phyloP scores from a whole-genome alignment of 35 echinoderm and acorn worm species.

The Apostichopus parvimensis region DNA sequence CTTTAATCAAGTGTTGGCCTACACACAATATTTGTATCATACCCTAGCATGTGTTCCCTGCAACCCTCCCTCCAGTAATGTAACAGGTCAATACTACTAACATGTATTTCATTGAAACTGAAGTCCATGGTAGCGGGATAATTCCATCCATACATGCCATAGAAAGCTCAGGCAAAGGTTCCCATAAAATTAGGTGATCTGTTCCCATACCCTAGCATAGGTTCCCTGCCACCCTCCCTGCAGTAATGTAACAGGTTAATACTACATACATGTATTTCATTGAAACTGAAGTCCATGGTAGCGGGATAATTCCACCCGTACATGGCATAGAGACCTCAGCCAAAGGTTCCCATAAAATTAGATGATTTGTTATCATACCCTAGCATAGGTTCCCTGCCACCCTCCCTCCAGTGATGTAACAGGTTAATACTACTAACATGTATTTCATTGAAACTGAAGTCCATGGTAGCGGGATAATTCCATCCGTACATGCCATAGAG shows the following conservation, averaged over 20 bases:
- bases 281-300: constrained; percentile 91
- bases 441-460: constrained; percentile 90
- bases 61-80: too few relatives aligned
- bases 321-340: background rate
- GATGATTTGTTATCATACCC: too few relatives aligned
- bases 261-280: constrained; percentile 80
- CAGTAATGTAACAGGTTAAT: background rate
- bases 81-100: constrained; percentile 51
- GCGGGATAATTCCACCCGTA: constrained; percentile 90
- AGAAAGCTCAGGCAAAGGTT: too few relatives aligned
- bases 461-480: constrained; percentile 87
- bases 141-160: constrained; percentile 91
- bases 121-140: constrained; percentile 89
- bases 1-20: too few relatives aligned
- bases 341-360: too few relatives aligned
- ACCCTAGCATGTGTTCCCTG: too few relatives aligned
- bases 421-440: constrained; percentile 64
- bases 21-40: too few relatives aligned
- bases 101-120: constrained; percentile 79
- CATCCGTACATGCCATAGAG: constrained; percentile 86
- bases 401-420: too few relatives aligned
- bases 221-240: too few relatives aligned
- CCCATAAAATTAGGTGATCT: too few relatives aligned
- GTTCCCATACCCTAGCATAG: too few relatives aligned
- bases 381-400: too few relatives aligned